phyloP scores from a whole-genome alignment of 2,797 vertebrate species.

The Dallia pectoralis region DNA sequence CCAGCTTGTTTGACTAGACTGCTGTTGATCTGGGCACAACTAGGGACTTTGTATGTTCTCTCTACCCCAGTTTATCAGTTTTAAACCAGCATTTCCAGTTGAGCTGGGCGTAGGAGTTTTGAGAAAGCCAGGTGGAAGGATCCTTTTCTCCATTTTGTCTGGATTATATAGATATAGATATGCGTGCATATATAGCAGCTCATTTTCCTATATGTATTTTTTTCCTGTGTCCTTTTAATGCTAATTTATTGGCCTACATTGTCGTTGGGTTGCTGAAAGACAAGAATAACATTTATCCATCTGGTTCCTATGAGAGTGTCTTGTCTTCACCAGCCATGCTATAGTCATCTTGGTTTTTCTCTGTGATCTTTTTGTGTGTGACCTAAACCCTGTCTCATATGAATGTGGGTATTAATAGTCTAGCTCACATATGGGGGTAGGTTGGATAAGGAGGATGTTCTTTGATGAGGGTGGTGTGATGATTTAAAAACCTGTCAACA shows the following conservation, averaged over 20 bases:
- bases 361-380: conserved; percentile 7
- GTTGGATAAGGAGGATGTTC: too few relatives aligned
- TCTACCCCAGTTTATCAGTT: neutral
- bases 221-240: neutral
- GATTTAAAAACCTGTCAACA: conserved; percentile 19
- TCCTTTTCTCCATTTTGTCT: conserved; percentile 13
- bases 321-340: neutral
- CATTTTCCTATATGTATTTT: conserved; percentile 11
- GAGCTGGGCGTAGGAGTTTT: conserved; percentile 30
- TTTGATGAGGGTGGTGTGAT: neutral
- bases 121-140: conserved; percentile 3
- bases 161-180: conserved; percentile 4
- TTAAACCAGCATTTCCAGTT: conserved; percentile 52
- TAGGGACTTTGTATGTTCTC: neutral
- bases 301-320: neutral
- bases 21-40: conserved; percentile 9
- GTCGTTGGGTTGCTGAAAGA: neutral
- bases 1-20: conserved; percentile 20
- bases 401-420: conserved; percentile 24
- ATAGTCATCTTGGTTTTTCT: conserved; percentile 6
- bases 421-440: conserved; percentile 5
- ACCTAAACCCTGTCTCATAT: conserved; percentile 10
- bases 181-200: neutral
- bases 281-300: neutral
- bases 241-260: conserved; percentile 4